Evolutionary conservation across 2,888 invertebrate species (phyloP).

Genomic region (Dinocampus coccinellae): DNA sequence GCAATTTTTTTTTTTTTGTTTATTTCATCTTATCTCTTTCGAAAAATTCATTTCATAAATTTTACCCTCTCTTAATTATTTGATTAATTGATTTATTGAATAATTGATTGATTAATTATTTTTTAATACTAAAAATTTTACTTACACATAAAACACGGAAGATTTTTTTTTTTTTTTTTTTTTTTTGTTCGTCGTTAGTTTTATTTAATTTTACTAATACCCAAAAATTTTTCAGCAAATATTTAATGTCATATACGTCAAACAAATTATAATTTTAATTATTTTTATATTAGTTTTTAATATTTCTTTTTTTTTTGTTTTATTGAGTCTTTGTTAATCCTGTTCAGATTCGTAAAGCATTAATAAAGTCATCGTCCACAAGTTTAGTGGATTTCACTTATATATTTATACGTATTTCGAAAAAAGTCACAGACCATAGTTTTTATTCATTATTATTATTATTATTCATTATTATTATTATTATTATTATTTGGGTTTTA

Average conservation of each 20-base stretch:
- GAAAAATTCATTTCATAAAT: slow-evolving; percentile 1
- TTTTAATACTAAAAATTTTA: slow-evolving; percentile 8
- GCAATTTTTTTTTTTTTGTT: slow-evolving; percentile 8
- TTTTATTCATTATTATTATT: slow-evolving; percentile 38
- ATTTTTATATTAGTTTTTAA: slow-evolving; percentile 11
- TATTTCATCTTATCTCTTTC: background rate
- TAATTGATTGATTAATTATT: too few species aligned
- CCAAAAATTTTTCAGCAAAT: background rate
- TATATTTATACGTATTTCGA: slow-evolving; percentile 55
- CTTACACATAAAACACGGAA: slow-evolving; percentile 28
- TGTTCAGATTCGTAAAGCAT: slow-evolving; percentile 29
- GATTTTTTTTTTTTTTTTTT: too few species aligned
- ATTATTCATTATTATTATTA: slow-evolving; percentile 16
- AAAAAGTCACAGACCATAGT: slow-evolving; percentile 60
- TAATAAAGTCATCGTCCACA: slow-evolving; percentile 28
- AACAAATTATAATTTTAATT: slow-evolving; percentile 18
- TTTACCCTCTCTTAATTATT: slow-evolving; percentile 10
- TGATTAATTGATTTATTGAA: background rate
- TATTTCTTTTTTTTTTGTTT: slow-evolving; percentile 32
- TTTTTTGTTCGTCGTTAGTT: slow-evolving; percentile 12
- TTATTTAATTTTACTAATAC: background rate
- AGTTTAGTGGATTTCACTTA: slow-evolving; percentile 30
- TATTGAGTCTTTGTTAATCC: slow-evolving; percentile 26
- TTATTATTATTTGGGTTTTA: slow-evolving; percentile 18
- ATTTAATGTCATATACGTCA: slow-evolving; percentile 2